Evolutionary conservation across 1,140 invertebrate species (phyloP), one percentile per base, ranked within the genome.

Genomic region (Trypoxylus dichotomus): DNA sequence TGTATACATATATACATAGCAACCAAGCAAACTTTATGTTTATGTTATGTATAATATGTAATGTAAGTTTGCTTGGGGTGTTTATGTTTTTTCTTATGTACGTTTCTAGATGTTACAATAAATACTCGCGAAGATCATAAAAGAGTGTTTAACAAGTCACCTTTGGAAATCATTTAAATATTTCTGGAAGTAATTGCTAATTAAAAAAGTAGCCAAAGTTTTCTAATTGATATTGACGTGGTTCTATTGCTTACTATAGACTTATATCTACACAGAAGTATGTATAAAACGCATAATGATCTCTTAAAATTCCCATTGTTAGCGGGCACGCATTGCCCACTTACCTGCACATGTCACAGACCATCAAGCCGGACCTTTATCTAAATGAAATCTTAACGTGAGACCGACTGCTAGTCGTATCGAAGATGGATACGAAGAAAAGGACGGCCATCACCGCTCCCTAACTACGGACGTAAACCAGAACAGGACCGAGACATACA

Each of bases 361-460:
- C 82, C 80, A 81, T 81, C 82, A 79, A 76, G 68, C 76, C 60
- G 60, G 19, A 63, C 73, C 75, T 81, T 83, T 81, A 83, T 83
- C 83, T 83, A 81, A 83, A 83, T 83, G 83, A 83, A 83, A 83
- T 83, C 83, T 83, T 78, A 78, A 76, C 79, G 77, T 79, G 79
- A 78, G 79, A 73, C 78, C 41, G 77, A 77, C 78, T 77, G 76
- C 72, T 60, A 75, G 72, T 27, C 60, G 60, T 63, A 63, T 63
- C 60, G 60, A 63, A 63, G 60, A 63, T 63, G 60, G 60, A 63
- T 63, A 27, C 60, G 60, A 63, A 19, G 60, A 63, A 13, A 24
- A 63, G 60, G 25, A 63, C 21, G 60, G 10, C 21, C 13, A 63
- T 27, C n/a, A 24, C 60, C 21, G 60, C 60, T 25, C 19, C 13